Conservation (phyloP, 2,888 invertebrate species). For the Gisinianus flammeolus region DNA sequence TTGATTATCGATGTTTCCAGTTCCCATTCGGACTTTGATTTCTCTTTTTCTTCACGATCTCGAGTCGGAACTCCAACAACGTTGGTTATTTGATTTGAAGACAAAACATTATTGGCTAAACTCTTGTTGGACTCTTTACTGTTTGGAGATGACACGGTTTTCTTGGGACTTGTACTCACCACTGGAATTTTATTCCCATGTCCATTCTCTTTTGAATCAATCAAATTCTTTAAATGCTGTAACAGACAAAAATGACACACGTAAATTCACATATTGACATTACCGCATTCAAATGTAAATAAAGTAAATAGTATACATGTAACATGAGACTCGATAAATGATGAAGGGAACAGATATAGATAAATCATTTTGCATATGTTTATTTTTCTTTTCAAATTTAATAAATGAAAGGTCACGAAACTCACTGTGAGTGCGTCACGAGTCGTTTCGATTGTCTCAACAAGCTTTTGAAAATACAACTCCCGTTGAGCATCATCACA, state of each 20-base stretch:
- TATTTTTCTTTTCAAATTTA: background rate
- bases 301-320: too few species aligned
- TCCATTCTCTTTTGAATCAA: constrained; percentile 54
- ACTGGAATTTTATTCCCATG: constrained; percentile 7
- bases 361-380: constrained; percentile 19
- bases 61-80: background rate
- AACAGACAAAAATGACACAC: too few species aligned
- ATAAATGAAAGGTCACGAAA: background rate
- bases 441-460: constrained; percentile 54
- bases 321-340: too few species aligned
- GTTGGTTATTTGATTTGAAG: constrained; percentile 27
- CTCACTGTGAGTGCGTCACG: constrained; percentile 57
- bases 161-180: background rate
- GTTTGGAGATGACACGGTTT: background rate
- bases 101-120: constrained; percentile 21
- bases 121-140: constrained; percentile 3
- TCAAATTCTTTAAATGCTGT: constrained; percentile 54
- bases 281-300: too few species aligned
- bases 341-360: too few species aligned
- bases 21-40: background rate
- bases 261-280: too few species aligned
- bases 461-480: constrained; percentile 56
- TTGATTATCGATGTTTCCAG: background rate
- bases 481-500: constrained; percentile 55
- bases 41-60: constrained; percentile 23